Conservation (phyloP, 2,797 vertebrate species). For the Anableps anableps region DNA sequence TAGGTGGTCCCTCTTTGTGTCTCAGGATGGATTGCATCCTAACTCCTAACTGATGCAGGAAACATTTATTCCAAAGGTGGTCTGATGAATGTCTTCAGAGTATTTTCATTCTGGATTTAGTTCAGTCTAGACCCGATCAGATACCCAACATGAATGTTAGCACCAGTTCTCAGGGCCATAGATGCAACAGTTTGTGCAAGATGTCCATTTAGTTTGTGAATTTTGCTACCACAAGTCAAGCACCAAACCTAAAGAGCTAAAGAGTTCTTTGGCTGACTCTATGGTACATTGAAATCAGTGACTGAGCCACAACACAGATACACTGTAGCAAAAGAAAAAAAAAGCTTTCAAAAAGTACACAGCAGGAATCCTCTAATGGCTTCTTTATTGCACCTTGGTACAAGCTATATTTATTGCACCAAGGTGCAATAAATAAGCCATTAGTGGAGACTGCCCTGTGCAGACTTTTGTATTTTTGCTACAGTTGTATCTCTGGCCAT, state of each 20-base stretch:
- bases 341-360: background rate
- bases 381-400: background rate
- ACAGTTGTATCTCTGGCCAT: background rate
- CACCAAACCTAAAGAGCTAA: background rate
- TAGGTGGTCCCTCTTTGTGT: background rate
- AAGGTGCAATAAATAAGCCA: background rate
- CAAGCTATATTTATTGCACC: background rate
- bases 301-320: background rate
- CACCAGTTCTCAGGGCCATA: background rate
- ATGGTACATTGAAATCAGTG: background rate
- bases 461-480: background rate
- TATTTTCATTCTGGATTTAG: background rate
- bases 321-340: background rate
- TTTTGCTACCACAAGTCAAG: background rate
- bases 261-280: background rate
- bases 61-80: background rate
- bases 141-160: background rate
- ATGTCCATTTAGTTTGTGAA: background rate
- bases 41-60: background rate
- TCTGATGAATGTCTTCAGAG: background rate
- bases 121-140: background rate
- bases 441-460: background rate
- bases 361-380: conserved; percentile 3
- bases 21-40: background rate
- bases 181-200: background rate